phyloP scores from a whole-genome alignment of 2,113 vertebrate genomes.

The Alethe castanea region DNA sequence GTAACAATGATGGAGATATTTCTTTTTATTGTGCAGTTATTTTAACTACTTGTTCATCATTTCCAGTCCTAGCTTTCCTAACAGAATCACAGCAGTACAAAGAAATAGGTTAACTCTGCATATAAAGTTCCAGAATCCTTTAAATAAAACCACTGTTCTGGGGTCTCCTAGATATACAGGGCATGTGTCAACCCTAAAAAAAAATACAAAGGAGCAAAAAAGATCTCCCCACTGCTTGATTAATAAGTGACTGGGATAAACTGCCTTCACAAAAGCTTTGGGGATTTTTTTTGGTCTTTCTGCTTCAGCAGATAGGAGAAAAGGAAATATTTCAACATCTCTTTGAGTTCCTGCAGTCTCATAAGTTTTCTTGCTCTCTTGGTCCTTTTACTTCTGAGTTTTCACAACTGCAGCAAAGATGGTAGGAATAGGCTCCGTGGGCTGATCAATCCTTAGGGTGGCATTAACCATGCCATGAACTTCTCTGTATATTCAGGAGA shows the following conservation, averaged over 20 bases:
- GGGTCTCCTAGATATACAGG: background rate
- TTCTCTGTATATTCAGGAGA: background rate
- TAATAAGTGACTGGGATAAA: background rate
- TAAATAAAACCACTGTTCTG: background rate
- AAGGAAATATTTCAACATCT: background rate
- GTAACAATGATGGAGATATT: background rate
- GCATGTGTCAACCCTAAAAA: background rate
- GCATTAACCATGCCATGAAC: background rate
- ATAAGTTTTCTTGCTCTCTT: background rate
- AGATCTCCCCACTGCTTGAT: background rate
- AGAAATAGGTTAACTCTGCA: background rate
- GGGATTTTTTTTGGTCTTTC: background rate
- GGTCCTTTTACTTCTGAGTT: background rate
- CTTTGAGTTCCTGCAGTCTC: background rate
- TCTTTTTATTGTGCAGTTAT: background rate
- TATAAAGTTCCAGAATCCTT: background rate
- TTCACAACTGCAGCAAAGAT: background rate
- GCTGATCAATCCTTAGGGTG: background rate
- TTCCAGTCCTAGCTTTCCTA: constrained; percentile 2
- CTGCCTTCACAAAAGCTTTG: background rate
- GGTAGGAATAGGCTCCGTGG: background rate
- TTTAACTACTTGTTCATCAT: background rate
- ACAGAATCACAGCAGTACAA: background rate
- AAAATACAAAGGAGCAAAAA: background rate
- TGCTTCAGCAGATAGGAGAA: background rate